Evolutionary conservation across 2,888 invertebrate species (phyloP), one percentile per base, ranked within the genome.

Genomic region (Dryadula phaetusa): DNA sequence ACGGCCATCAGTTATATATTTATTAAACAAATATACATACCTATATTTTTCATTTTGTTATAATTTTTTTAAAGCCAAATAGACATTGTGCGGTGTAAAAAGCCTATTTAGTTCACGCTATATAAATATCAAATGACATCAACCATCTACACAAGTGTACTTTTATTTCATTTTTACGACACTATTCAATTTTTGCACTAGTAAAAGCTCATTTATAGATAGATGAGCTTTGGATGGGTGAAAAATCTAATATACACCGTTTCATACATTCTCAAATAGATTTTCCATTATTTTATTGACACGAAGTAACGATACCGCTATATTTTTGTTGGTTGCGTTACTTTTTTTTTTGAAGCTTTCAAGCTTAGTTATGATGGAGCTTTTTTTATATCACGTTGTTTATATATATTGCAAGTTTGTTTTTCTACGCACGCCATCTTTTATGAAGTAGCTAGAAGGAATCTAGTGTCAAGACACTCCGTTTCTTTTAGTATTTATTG

Each of bases 231-330:
- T 79, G 80, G 79, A 78, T 78, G 74, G 77, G 72, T 76, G 70
- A 61, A 70, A 74, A 83, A 85, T 81, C 78, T 77, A 82, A 85
- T 85, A 82, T 81, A 70, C 74, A 73, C 72, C 74, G 76, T 76
- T 75, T 76, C 76, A 73, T 75, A 70, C 68, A 72, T 74, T 73
- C 72, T 74, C 73, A 77, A 82, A 78, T 75, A 71, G 77, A 80
- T 78, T 81, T 79, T 74, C 66, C 71, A 74, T 75, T 73, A 75
- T 74, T 78, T 77, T 79, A 79, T 79, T 75, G 75, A 75, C 42
- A 40, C 25, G 8, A n/a, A 37, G 56, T 20, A 7, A 32, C 22
- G 12, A 42, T 44, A 3, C 6, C 28, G 22, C n/a, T 58, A 42
- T 10, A 25, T 12, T n/a, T 6, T 14, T 58, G 28, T 58, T 18